Percentiles rank a stretch among this genome's conserved stretches.
These are phyloP conservation scores for Caranx ignobilis DNA, from an alignment of 2,113 vertebrate species.

Conservation along the genomic window DNA sequence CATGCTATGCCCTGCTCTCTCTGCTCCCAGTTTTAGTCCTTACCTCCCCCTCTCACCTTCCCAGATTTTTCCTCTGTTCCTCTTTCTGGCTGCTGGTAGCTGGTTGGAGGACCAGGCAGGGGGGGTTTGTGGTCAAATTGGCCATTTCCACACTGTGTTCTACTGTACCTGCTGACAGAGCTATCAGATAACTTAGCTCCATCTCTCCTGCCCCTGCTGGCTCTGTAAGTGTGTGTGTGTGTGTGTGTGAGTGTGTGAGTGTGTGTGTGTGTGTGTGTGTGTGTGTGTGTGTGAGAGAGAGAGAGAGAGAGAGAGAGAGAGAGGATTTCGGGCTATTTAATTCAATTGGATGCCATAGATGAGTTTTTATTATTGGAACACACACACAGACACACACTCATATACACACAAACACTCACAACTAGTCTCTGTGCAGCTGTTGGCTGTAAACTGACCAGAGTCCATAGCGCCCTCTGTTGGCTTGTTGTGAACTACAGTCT, in stretches of 20 bases:
- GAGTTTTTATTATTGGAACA: conserved; percentile 20
- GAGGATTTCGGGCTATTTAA: conserved; percentile 13
- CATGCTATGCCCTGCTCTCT: neutral
- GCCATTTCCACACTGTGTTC: conserved; percentile 58
- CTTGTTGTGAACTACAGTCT: conserved; percentile 55
- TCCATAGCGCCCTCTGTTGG: conserved; percentile 82
- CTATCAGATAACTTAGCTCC: conserved; percentile 63
- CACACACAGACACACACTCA: conserved; percentile 1
- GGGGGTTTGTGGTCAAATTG: conserved; percentile 63
- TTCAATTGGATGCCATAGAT: conserved; percentile 15
- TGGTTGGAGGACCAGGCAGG: conserved; percentile 39
- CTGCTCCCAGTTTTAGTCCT: too few relatives aligned
- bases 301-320: too few relatives aligned
- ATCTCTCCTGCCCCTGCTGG: conserved; percentile 38
- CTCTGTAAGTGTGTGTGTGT: conserved; percentile 22
- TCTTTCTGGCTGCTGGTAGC: conserved; percentile 3
- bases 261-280: conserved; percentile 14
- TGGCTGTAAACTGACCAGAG: conserved; percentile 69
- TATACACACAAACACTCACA: conserved; percentile 9
- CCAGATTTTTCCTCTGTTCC: neutral
- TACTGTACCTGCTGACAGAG: conserved; percentile 68
- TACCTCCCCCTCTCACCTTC: neutral
- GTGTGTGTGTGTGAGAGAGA: neutral
- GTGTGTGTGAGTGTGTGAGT: conserved; percentile 11
- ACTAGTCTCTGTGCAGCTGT: conserved; percentile 23